These are phyloP conservation scores for Dorcus hopei DNA, from an alignment of 2,888 invertebrate genomes.

Conservation along the genomic window DNA sequence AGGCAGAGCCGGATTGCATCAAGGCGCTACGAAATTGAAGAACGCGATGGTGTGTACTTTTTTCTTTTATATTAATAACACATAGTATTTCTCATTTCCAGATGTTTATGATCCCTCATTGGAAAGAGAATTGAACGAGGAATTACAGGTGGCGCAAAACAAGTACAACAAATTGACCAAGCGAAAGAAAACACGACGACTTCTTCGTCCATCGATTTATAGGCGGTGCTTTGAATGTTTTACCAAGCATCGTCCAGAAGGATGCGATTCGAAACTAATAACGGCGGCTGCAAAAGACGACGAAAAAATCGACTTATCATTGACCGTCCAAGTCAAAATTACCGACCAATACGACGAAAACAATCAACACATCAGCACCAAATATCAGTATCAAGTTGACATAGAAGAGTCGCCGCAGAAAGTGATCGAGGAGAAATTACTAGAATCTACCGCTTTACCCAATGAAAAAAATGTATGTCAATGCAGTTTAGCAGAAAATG, in stretches of 20 bases:
- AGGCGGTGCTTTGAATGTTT: constrained; percentile 16
- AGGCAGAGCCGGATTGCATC: background rate
- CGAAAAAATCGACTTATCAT: constrained; percentile 2
- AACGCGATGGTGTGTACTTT: background rate
- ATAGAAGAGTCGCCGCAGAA: constrained; percentile 1
- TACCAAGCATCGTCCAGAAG: background rate
- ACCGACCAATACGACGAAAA: constrained; percentile 9
- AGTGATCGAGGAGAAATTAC: background rate
- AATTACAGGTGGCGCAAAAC: constrained; percentile 30
- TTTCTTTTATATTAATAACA: background rate
- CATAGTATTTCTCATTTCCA: too few relatives aligned
- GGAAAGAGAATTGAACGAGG: constrained; percentile 24
- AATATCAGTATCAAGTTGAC: background rate
- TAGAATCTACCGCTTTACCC: background rate
- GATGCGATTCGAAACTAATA: background rate
- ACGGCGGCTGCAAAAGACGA: background rate
- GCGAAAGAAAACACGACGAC: constrained; percentile 12
- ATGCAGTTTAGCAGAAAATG: background rate
- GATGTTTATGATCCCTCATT: too few relatives aligned
- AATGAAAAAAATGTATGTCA: background rate
- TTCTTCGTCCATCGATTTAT: constrained; percentile 28
- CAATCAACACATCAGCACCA: background rate
- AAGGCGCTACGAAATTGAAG: background rate
- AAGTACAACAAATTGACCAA: constrained; percentile 26
- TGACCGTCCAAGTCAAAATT: constrained; percentile 10